These are phyloP conservation scores for Labeo rohita DNA, from an alignment of 2,113 vertebrate genomes.

Conservation along the genomic window DNA sequence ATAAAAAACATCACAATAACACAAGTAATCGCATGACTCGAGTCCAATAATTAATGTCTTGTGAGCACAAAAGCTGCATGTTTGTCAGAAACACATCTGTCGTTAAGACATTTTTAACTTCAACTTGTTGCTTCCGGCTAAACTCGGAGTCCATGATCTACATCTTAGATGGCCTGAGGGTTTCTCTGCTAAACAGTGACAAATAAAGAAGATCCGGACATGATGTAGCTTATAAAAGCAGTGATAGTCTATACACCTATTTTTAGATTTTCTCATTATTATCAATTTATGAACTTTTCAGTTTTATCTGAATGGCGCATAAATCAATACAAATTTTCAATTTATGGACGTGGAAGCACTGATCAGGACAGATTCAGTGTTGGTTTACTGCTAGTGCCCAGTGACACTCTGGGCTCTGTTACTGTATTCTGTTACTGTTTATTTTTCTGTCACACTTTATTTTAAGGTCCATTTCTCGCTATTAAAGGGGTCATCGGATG, in stretches of 20 bases:
- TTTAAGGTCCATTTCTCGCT: too few relatives aligned
- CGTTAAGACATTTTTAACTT: too few relatives aligned
- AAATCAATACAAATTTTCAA: conserved; percentile 11
- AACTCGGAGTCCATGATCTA: too few relatives aligned
- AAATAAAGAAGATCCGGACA: not conserved
- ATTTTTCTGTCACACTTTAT: too few relatives aligned
- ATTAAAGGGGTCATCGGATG: too few relatives aligned
- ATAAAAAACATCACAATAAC: too few relatives aligned
- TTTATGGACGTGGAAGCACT: not conserved
- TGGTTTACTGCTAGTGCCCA: not conserved
- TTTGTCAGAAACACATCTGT: too few relatives aligned
- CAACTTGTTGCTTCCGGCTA: too few relatives aligned
- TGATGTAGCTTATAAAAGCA: not conserved
- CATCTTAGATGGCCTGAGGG: not conserved
- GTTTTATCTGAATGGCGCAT: not conserved
- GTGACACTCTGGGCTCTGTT: too few relatives aligned
- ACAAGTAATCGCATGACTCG: too few relatives aligned
- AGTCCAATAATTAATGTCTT: too few relatives aligned
- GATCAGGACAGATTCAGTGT: not conserved
- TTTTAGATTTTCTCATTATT: not conserved
- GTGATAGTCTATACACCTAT: not conserved
- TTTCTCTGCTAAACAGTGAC: not conserved
- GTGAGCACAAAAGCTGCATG: too few relatives aligned
- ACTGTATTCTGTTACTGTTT: not conserved
- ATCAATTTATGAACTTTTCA: conserved; percentile 26